Evolutionary conservation across 2,888 invertebrate species (phyloP), one percentile per base, ranked within the genome.

Genomic region (Cephonodes hylas): DNA sequence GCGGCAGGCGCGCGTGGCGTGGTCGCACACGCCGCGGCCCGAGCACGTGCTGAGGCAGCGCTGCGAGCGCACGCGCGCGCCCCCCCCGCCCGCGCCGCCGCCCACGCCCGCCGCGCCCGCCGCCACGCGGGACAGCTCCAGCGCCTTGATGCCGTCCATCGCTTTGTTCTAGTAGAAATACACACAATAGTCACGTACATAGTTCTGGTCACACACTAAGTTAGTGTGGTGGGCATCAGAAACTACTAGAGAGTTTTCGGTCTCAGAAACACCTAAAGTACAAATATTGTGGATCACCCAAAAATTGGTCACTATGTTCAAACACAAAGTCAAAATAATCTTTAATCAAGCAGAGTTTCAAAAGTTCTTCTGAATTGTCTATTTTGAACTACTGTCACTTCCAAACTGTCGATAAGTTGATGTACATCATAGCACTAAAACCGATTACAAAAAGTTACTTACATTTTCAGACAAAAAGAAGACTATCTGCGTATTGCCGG

Each of bases 31-130:
- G 60, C 99, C 99, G 86, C 99, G 98, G 53, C 96, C 96, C 42
- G 98, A 98, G 89, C 99, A 99, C 85, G 96, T 94, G 89, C 98
- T 98, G 77, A 98, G 98, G 81, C 99, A 99, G 62, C 98, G 94
- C 38, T 95, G 94, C 1, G 98, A 97, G 76, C 97, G 96, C 61
- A 98, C 94, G 69, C 94, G 94, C 22, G 95, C 94, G 38, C 97
- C 95, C n/a, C 95, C 95, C 67, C 96, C 75, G 8, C 72, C 70
- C 0, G 65, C 63, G 22, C 68, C 69, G 23, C 46, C 44, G 31
- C 80, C 81, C 74, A 73, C 60, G 83, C 82, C 48, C 48, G 13
- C 48, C 7, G 83, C 77, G 45, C 76, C 72, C 2, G 64, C 70
- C 45, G 58, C 82, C 66, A 18, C 72, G 31, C 77, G 75, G 0